Evolutionary conservation across 2,888 invertebrate species (phyloP).

Genomic region (Parthenolecanium corni): DNA sequence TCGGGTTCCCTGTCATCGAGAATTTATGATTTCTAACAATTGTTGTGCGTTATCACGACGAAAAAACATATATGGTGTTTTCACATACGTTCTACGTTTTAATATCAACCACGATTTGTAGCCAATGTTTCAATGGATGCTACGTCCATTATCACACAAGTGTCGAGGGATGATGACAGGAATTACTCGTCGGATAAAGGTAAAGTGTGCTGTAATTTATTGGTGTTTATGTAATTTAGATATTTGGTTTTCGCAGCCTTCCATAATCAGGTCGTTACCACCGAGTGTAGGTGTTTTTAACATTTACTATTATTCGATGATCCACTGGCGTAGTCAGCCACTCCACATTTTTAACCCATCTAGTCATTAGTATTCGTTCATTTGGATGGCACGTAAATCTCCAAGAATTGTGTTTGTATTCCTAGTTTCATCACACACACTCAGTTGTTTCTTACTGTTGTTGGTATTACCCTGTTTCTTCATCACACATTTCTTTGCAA

Average conservation of each 20-base stretch:
- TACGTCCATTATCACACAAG: conserved; percentile 98
- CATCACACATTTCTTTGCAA: too few relatives aligned
- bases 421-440: too few relatives aligned
- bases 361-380: too few relatives aligned
- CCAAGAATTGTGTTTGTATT: too few relatives aligned
- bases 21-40: neutral
- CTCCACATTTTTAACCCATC: too few relatives aligned
- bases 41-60: neutral
- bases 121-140: conserved; percentile 85
- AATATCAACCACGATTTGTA: conserved; percentile 31
- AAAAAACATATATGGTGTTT: conserved; percentile 27
- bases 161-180: conserved; percentile 94
- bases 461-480: too few relatives aligned
- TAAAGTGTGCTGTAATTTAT: conserved; percentile 38
- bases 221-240: neutral
- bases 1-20: neutral
- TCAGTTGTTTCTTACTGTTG: too few relatives aligned
- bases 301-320: neutral
- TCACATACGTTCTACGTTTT: conserved; percentile 31
- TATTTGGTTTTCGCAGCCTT: neutral
- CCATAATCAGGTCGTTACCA: neutral
- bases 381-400: too few relatives aligned
- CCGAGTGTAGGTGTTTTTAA: neutral
- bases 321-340: neutral
- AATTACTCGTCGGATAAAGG: conserved; percentile 87